phyloP scores from a whole-genome alignment of 2,888 invertebrate genomes.

The Lutraria lutraria region DNA sequence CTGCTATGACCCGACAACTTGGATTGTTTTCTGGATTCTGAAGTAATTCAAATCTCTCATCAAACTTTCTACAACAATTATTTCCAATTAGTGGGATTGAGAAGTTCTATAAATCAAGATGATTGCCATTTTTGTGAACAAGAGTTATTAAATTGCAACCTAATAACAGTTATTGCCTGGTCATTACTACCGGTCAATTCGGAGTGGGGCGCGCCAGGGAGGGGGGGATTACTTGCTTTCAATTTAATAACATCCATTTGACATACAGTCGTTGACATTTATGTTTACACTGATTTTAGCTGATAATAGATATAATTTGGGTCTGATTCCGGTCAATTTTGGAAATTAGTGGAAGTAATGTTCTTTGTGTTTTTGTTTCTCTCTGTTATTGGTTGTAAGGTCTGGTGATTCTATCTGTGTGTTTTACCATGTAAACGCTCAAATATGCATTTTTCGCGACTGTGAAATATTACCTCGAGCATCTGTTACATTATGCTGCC shows the following conservation, averaged over 20 bases:
- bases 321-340: not conserved
- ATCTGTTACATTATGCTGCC: too few species aligned
- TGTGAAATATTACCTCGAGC: too few species aligned
- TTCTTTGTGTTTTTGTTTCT: not conserved
- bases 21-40: not conserved
- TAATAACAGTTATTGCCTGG: not conserved
- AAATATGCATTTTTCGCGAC: not conserved
- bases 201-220: too few species aligned
- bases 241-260: not conserved
- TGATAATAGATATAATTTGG: slow-evolving; percentile 2
- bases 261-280: not conserved
- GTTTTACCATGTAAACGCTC: not conserved
- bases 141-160: not conserved
- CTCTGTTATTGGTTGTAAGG: not conserved
- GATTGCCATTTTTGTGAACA: slow-evolving; percentile 4
- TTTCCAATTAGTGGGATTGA: not conserved
- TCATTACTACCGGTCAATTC: not conserved
- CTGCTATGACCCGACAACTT: not conserved
- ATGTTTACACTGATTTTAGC: not conserved
- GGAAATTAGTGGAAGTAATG: not conserved
- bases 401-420: not conserved
- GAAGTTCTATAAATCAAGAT: not conserved
- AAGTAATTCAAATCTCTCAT: not conserved
- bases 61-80: not conserved
- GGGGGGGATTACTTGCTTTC: not conserved